Evolutionary conservation across 2,888 invertebrate genomes (phyloP).

Genomic region (Notocelia uddmanniana): DNA sequence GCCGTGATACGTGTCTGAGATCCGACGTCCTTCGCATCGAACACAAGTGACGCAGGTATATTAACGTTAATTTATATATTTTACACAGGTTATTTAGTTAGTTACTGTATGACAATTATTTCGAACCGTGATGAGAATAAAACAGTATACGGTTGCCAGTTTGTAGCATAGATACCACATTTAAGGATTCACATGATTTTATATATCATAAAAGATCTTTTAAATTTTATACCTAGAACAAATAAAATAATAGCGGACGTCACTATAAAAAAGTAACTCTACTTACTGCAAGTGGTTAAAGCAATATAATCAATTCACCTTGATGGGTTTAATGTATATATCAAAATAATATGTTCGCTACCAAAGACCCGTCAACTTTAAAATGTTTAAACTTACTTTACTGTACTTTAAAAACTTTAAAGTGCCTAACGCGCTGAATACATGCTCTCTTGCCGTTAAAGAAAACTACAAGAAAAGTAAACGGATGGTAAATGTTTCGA

Average conservation of each 20-base stretch:
- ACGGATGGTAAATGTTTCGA: conserved; percentile 15
- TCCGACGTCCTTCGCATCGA: conserved; percentile 14
- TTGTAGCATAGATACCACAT: too few relatives aligned
- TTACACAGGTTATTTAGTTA: too few relatives aligned
- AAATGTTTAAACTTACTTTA: too few relatives aligned
- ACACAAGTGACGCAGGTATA: conserved; percentile 18
- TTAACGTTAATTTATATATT: conserved; percentile 6
- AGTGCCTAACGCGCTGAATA: background rate
- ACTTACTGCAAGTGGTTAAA: background rate
- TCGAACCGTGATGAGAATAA: too few relatives aligned
- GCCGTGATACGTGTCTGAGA: conserved; percentile 23
- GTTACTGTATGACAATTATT: too few relatives aligned
- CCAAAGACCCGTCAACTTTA: too few relatives aligned
- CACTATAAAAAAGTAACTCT: background rate
- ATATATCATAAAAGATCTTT: background rate
- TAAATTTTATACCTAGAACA: background rate
- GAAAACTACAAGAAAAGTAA: conserved; percentile 15
- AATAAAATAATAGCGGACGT: background rate
- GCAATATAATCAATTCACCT: background rate
- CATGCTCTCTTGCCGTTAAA: background rate
- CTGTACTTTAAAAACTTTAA: too few relatives aligned
- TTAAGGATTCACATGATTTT: background rate
- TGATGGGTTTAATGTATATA: too few relatives aligned
- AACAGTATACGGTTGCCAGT: too few relatives aligned
- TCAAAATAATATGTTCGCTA: too few relatives aligned